A percentile compares a stretch with the other conserved stretches of the same genome.
Evolutionary conservation across 2,888 invertebrate species (phyloP).

Genomic region (Drosophila meridiana): DNA sequence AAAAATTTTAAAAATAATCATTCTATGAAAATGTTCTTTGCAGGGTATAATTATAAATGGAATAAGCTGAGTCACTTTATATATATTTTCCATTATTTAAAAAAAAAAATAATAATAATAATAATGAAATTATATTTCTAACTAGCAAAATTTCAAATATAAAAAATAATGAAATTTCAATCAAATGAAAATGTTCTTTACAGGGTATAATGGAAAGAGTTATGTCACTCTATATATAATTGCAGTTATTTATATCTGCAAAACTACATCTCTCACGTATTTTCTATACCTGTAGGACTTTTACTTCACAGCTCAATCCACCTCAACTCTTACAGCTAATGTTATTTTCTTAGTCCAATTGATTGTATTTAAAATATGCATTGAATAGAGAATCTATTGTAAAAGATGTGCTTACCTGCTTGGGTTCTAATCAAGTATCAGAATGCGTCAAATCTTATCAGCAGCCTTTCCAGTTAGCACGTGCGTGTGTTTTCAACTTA

Average conservation of each 20-base stretch:
- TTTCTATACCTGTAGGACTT: not conserved
- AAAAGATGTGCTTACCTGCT: slow-evolving; percentile 6
- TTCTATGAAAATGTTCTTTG: too few relatives aligned
- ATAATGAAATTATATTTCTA: too few relatives aligned
- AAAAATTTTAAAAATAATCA: too few relatives aligned
- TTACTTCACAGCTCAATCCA: not conserved
- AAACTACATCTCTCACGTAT: not conserved
- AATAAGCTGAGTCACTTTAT: too few relatives aligned
- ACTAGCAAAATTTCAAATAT: too few relatives aligned
- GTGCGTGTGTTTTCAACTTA: slow-evolving; percentile 31
- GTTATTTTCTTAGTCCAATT: not conserved
- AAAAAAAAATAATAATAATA: too few relatives aligned
- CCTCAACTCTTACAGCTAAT: not conserved
- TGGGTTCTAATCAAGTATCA: slow-evolving; percentile 35
- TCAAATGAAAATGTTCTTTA: too few relatives aligned
- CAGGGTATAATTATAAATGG: too few relatives aligned
- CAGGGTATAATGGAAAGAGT: too few relatives aligned
- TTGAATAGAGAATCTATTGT: not conserved
- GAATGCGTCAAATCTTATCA: slow-evolving; percentile 55
- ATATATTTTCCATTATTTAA: too few relatives aligned
- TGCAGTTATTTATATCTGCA: not conserved
- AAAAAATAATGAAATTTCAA: too few relatives aligned
- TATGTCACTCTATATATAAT: not conserved
- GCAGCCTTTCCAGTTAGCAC: slow-evolving; percentile 21
- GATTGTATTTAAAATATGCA: not conserved